A percentile compares a stretch with the other conserved stretches of the same genome.
These are phyloP conservation scores for Leptocoma aspasia DNA, from an alignment of 2,113 vertebrate species.

Conservation along the genomic window DNA sequence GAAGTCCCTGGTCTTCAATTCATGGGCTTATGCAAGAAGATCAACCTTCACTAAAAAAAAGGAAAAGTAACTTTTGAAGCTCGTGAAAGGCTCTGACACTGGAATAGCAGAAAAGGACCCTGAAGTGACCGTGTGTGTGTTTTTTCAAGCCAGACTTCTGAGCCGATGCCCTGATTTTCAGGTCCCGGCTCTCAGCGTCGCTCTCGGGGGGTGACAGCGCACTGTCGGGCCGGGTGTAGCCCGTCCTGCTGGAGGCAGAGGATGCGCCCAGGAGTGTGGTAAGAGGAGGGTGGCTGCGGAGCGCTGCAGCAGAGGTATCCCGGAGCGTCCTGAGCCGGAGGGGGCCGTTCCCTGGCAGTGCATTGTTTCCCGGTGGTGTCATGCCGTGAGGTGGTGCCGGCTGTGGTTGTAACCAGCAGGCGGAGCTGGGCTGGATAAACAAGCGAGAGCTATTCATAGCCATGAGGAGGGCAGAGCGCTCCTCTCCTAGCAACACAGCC, in stretches of 20 bases:
- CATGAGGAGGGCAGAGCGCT: slow-evolving; percentile 55
- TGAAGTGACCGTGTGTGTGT: not conserved
- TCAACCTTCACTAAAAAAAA: not conserved
- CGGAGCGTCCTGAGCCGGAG: not conserved
- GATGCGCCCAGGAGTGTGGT: rapidly evolving
- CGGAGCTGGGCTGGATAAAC: slow-evolving; percentile 63
- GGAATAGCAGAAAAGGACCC: not conserved
- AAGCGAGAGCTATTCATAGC: slow-evolving; percentile 63
- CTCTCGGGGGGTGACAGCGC: not conserved
- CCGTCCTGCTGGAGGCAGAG: not conserved
- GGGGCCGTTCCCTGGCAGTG: not conserved
- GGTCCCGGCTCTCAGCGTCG: not conserved
- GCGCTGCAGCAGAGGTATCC: not conserved
- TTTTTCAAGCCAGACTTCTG: not conserved
- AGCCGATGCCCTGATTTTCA: not conserved
- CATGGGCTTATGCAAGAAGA: not conserved
- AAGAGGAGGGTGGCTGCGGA: not conserved
- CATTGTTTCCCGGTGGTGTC: slow-evolving; percentile 43
- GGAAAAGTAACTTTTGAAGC: not conserved
- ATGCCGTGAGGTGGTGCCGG: slow-evolving; percentile 39
- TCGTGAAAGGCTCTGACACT: not conserved
- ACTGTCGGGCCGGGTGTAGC: rapidly evolving
- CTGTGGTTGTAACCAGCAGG: slow-evolving; percentile 66
- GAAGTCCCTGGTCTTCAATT: not conserved
- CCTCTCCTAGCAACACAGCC: slow-evolving; percentile 70